Evolutionary conservation across 2,888 invertebrate genomes (phyloP).

Genomic region (Tribolium freemani): DNA sequence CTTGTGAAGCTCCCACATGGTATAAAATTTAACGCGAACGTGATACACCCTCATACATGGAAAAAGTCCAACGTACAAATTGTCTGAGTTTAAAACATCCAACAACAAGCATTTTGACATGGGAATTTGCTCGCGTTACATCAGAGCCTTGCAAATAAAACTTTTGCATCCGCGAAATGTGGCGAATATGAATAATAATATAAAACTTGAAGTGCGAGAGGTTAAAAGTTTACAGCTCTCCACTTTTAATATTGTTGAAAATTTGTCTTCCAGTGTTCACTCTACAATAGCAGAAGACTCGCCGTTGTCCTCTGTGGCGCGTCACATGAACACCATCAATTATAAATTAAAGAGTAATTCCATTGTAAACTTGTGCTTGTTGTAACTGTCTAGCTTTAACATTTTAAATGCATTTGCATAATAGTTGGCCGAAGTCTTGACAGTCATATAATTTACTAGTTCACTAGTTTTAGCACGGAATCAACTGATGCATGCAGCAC

Average conservation of each 20-base stretch:
- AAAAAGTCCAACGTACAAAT: conserved; percentile 13
- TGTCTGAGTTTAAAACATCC: conserved; percentile 8
- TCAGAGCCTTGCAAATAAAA: conserved; percentile 19
- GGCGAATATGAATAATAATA: conserved; percentile 24
- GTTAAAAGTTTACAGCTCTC: conserved; percentile 17
- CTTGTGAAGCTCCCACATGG: conserved; percentile 12
- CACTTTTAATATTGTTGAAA: conserved; percentile 21
- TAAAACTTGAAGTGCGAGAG: conserved; percentile 20
- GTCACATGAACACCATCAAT: not conserved
- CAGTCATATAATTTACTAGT: conserved; percentile 19
- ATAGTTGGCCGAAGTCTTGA: conserved; percentile 22
- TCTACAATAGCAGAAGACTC: not conserved
- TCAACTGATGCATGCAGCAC: conserved; percentile 1
- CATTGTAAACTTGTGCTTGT: conserved; percentile 2
- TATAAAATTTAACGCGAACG: conserved; percentile 7
- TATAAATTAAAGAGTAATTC: conserved; percentile 17
- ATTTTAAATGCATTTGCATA: conserved; percentile 27
- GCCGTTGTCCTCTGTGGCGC: not conserved
- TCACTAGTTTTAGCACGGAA: not conserved
- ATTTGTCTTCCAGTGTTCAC: not conserved
- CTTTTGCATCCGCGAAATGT: conserved; percentile 2
- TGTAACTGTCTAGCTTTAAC: conserved; percentile 13
- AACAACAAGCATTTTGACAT: conserved; percentile 24
- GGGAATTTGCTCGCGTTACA: conserved; percentile 17
- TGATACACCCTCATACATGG: not conserved